phyloP scores from a whole-genome alignment of 53 echinoderm and acorn worm genomes.

The Crossaster papposus region DNA sequence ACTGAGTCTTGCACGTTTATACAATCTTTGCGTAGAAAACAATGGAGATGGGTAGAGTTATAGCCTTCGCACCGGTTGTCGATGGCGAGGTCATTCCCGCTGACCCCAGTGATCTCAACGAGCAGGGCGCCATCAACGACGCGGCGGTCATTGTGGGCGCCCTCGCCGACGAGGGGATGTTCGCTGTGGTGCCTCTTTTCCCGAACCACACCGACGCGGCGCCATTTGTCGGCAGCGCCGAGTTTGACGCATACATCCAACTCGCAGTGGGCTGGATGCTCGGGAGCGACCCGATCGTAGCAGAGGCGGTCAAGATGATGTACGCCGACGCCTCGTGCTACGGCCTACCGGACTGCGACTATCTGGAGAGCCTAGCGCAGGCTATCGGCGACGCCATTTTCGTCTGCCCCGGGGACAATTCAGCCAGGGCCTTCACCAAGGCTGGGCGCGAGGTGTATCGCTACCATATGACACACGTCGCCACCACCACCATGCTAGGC shows the following conservation, averaged over 20 bases:
- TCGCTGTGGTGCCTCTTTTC: neutral
- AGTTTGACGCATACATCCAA: neutral
- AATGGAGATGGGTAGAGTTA: neutral
- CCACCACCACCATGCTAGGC: slow-evolving; percentile 34
- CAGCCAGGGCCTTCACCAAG: slow-evolving; percentile 22
- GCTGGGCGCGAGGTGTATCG: slow-evolving; percentile 35
- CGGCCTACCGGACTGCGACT: slow-evolving; percentile 38
- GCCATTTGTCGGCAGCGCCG: slow-evolving; percentile 26
- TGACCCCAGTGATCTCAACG: slow-evolving; percentile 19
- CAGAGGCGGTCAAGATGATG: slow-evolving; percentile 30
- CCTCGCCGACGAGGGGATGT: slow-evolving; percentile 37
- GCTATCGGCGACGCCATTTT: slow-evolving; percentile 33
- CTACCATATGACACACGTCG: slow-evolving; percentile 32
- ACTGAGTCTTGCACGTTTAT: neutral
- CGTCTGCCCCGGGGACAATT: slow-evolving; percentile 23
- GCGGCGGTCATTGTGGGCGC: slow-evolving; percentile 33
- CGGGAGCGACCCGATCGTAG: neutral
- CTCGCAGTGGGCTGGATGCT: neutral
- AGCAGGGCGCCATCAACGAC: slow-evolving; percentile 57
- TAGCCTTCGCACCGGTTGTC: slow-evolving; percentile 23
- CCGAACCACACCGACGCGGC: slow-evolving; percentile 44
- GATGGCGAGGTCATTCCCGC: slow-evolving; percentile 47
- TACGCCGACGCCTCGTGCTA: slow-evolving; percentile 12
- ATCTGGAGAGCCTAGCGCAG: slow-evolving; percentile 42
- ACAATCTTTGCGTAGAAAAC: neutral